Conservation (phyloP, 2,888 invertebrate genomes). For the Antheraea yamamai region DNA sequence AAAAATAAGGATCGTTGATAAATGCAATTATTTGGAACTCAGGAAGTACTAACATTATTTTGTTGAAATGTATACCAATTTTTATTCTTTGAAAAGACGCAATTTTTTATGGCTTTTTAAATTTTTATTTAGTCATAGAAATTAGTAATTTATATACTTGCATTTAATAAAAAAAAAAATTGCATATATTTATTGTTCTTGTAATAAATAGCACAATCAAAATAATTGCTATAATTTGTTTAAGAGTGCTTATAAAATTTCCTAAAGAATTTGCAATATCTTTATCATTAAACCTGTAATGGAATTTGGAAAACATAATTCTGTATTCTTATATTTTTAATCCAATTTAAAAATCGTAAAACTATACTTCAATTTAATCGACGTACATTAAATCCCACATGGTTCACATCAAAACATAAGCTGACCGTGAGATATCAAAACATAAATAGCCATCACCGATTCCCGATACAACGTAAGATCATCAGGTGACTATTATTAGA, state of each 20-base stretch:
- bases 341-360: background rate
- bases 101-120: too few species aligned
- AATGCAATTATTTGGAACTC: background rate
- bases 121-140: too few species aligned
- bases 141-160: too few species aligned
- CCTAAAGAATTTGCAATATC: too few species aligned
- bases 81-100: background rate
- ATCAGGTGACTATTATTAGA: conserved; percentile 42
- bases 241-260: too few species aligned
- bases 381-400: background rate
- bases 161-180: too few species aligned
- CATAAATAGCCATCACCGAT: conserved; percentile 45
- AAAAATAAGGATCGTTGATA: too few species aligned
- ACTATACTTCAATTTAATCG: conserved; percentile 3
- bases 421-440: background rate
- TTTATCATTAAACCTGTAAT: background rate
- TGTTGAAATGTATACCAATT: background rate
- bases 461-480: conserved; percentile 41
- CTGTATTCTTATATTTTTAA: background rate
- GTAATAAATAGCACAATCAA: too few species aligned
- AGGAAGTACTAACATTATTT: background rate
- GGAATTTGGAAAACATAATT: background rate
- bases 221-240: too few species aligned
- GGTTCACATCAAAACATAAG: conserved; percentile 9
- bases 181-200: too few species aligned